Conservation (phyloP, 37 sponge, comb jelly and placozoan genomes). For the Diacarnus erythraeanus region DNA sequence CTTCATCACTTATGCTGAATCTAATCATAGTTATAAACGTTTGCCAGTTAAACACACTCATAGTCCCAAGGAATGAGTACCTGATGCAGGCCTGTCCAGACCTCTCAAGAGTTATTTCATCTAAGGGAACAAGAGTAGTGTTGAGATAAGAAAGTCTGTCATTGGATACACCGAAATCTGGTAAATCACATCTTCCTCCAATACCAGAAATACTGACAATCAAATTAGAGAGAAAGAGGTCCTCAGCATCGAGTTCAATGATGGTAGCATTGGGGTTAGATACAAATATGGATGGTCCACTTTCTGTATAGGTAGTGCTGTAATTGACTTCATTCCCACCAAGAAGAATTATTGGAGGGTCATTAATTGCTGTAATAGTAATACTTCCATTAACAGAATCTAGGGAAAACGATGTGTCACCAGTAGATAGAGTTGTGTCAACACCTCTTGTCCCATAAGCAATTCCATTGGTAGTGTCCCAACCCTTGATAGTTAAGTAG, state of each 20-base stretch:
- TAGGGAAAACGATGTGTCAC: conserved; percentile 50
- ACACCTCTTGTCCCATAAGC: conserved; percentile 7
- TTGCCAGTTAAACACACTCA: conserved; percentile 48
- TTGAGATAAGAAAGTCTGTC: conserved; percentile 39
- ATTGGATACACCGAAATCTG: conserved; percentile 29
- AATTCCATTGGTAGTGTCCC: conserved; percentile 64
- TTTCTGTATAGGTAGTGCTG: conserved; percentile 54
- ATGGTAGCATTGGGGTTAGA: conserved; percentile 24
- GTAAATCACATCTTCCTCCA: conserved; percentile 46
- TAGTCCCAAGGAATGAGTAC: conserved; percentile 37
- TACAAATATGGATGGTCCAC: conserved; percentile 28
- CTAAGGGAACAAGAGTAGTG: not conserved
- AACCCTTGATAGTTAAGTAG: conserved; percentile 37
- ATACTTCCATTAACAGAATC: conserved; percentile 24
- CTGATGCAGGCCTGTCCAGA: conserved; percentile 53
- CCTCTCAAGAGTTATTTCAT: not conserved
- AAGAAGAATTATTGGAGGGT: conserved; percentile 55
- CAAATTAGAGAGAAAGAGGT: conserved; percentile 23
- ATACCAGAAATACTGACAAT: conserved; percentile 29
- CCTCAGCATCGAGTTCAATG: conserved; percentile 39
- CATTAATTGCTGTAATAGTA: conserved; percentile 48
- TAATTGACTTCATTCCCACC: conserved; percentile 30
- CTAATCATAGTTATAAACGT: conserved; percentile 37
- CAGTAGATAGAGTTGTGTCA: conserved; percentile 30
- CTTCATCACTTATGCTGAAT: conserved; percentile 54